Evolutionary conservation across 1,140 invertebrate species (phyloP).

Genomic region (Magallana gigas): DNA sequence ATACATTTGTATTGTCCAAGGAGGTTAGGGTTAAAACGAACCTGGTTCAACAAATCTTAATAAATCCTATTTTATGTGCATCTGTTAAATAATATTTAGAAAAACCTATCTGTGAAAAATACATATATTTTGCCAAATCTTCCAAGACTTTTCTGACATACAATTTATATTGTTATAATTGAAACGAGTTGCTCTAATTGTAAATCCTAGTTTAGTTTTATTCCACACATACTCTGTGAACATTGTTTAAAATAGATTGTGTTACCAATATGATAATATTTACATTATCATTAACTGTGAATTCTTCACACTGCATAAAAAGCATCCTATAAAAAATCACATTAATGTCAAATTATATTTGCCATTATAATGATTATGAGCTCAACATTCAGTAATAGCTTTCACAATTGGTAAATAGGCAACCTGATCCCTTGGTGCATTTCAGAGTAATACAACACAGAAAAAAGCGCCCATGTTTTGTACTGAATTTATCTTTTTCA

Average conservation of each 20-base stretch:
- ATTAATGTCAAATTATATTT: conserved; percentile 33
- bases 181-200: too few species aligned
- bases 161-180: too few species aligned
- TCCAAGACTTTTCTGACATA: too few species aligned
- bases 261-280: not conserved
- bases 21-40: too few species aligned
- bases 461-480: conserved; percentile 10
- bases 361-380: conserved; percentile 24
- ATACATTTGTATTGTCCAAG: not conserved
- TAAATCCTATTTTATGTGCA: too few species aligned
- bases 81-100: too few species aligned
- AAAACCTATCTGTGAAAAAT: too few species aligned
- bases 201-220: too few species aligned
- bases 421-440: conserved; percentile 8
- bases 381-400: conserved; percentile 23
- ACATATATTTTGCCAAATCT: too few species aligned
- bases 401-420: not conserved
- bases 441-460: not conserved
- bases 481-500: conserved; percentile 5
- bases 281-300: conserved; percentile 2
- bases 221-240: too few species aligned
- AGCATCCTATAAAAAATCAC: not conserved
- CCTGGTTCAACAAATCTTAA: too few species aligned
- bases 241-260: conserved; percentile 23
- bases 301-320: not conserved